Percentiles rank a stretch among this genome's conserved stretches.
phyloP scores from a whole-genome alignment of 2,113 vertebrate species.

The Struthio camelus region DNA sequence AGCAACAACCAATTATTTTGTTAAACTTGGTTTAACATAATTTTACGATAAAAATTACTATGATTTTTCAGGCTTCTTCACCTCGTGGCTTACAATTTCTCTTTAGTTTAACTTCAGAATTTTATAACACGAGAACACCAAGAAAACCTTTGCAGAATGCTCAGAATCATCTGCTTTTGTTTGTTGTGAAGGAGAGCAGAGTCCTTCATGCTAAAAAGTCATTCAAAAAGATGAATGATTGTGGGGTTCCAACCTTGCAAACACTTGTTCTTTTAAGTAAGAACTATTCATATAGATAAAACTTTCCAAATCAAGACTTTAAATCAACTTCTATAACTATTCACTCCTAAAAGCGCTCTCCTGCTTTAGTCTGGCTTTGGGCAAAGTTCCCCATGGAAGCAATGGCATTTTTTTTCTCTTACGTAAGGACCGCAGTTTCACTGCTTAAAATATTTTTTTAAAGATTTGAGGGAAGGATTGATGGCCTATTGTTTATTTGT shows the following conservation, averaged over 20 bases:
- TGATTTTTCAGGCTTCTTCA: not conserved
- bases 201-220: not conserved
- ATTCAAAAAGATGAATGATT: slow-evolving; percentile 44
- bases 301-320: not conserved
- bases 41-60: not conserved
- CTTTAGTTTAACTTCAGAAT: not conserved
- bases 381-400: not conserved
- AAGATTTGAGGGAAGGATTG: not conserved
- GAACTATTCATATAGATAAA: slow-evolving; percentile 16
- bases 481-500: not conserved
- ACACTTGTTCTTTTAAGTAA: slow-evolving; percentile 8
- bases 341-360: not conserved
- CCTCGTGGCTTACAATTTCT: not conserved
- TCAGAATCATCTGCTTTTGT: not conserved
- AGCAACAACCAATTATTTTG: not conserved
- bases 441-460: not conserved
- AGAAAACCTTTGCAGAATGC: not conserved
- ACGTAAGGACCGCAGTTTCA: not conserved
- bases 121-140: not conserved
- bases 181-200: slow-evolving; percentile 16
- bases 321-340: not conserved
- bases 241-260: slow-evolving; percentile 30
- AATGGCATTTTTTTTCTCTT: not conserved
- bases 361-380: not conserved
- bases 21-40: not conserved